Evolutionary conservation across 2,888 invertebrate genomes (phyloP).

Genomic region (Epirrhoe alternata): DNA sequence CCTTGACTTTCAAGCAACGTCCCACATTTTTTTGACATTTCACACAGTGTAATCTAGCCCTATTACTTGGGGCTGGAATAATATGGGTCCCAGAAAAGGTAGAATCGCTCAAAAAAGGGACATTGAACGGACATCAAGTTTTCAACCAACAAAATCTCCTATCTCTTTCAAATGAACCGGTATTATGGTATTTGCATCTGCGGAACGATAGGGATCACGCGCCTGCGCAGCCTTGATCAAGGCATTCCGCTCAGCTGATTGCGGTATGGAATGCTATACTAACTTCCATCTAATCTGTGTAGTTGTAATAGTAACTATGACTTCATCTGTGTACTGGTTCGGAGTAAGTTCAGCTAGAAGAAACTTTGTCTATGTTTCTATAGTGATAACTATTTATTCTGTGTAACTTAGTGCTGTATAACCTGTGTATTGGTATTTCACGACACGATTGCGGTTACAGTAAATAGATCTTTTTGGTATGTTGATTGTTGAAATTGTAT

Average conservation of each 20-base stretch:
- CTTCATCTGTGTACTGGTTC: no score
- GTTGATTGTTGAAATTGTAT: constrained; percentile 20
- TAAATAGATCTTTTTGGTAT: constrained; percentile 23
- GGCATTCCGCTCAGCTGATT: constrained; percentile 48
- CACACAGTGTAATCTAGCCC: no score
- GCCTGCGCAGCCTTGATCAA: constrained; percentile 47
- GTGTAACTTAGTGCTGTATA: constrained; percentile 3
- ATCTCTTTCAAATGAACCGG: constrained; percentile 33
- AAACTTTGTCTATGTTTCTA: constrained; percentile 23
- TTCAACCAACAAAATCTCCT: constrained; percentile 23
- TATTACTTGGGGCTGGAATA: no score
- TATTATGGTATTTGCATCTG: constrained; percentile 37
- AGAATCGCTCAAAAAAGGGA: constrained; percentile 1
- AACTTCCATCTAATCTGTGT: constrained; percentile 13
- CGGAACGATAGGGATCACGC: constrained; percentile 31
- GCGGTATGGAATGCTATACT: constrained; percentile 22
- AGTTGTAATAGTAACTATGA: background rate
- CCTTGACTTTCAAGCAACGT: no score
- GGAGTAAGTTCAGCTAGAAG: background rate
- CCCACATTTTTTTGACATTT: no score
- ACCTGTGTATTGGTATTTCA: constrained; percentile 30
- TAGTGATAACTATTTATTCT: constrained; percentile 10
- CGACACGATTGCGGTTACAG: constrained; percentile 12
- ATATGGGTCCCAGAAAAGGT: no score
- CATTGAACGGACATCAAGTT: constrained; percentile 1